Base-by-base conservation (phyloP, 2,797 vertebrate genomes). In the Hirundo rustica region DNA sequence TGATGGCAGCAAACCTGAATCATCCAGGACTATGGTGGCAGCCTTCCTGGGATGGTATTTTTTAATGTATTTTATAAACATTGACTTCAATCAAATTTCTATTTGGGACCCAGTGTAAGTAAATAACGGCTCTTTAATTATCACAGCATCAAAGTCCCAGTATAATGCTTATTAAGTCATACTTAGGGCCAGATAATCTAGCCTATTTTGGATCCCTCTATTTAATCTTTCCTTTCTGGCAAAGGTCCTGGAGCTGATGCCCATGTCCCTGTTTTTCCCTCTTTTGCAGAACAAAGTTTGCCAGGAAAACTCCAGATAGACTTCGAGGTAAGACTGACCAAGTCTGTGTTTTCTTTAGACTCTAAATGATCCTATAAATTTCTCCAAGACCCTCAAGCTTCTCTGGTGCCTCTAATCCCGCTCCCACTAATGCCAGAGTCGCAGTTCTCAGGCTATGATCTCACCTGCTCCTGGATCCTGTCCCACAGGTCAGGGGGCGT, bases 141-240 rank as follows among this genome's bases (percentile, higher is more conserved):
- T 93, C 65, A 58, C 70, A 65, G 66, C 94, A 83, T 65, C 89
- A 48, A 88, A 91, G 91, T 85, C 92, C 72, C 8, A 0, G 55
- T 83, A 91, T 96, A 96, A 94, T 96, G 91, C 95, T 85, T 74
- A 95, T 95, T 96, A 97, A 94, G 84, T 96, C 85, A 92, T 92
- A 75, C 93, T 95, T 93, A 95, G 62, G 87, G 51, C 42, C 62
- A 93, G 96, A 96, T 96, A 96, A 97, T 96, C 96, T 89, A 96
- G 96, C 96, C 96, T 97, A 96, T 97, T 97, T 96, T 96, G 85
- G 95, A 95, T 88, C 68, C 42, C 92, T 95, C 85, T 64, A 27
- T 95, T 94, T 97, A 96, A 96, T 97, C 96, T 96, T 92, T 65
- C 87, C 76, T 92, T 89, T 91, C 91, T 97, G 95, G 95, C 93